These are phyloP conservation scores for Eurytoma californica DNA, from an alignment of 2,888 invertebrate species.

Conservation along the genomic window DNA sequence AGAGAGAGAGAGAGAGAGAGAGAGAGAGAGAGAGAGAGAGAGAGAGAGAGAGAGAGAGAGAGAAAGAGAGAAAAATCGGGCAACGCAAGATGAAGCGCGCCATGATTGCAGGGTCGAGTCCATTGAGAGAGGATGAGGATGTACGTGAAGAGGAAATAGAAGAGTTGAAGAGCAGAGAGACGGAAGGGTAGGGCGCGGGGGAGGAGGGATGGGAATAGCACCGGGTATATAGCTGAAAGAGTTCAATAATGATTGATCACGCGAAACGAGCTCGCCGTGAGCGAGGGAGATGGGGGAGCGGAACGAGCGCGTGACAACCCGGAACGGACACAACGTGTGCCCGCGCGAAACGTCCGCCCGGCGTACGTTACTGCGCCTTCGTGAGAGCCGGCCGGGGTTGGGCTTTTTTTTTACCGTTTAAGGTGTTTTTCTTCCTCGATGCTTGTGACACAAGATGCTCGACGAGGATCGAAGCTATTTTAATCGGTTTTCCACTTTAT, in stretches of 20 bases:
- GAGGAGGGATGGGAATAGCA: conserved; percentile 50
- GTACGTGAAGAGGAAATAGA: conserved; percentile 43
- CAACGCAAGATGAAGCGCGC: conserved; percentile 2
- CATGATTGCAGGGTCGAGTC: conserved; percentile 34
- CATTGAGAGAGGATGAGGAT: conserved; percentile 15
- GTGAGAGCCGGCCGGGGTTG: too few species aligned
- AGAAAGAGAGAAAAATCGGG: too few species aligned
- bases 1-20: background rate
- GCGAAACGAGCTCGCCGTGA: conserved; percentile 36
- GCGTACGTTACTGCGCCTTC: too few species aligned
- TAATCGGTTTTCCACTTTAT: too few species aligned
- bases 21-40: background rate
- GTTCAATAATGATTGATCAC: conserved; percentile 70
- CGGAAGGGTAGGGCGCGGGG: conserved; percentile 30
- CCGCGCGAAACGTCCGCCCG: conserved; percentile 5
- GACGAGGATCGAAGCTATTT: too few species aligned
- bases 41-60: background rate
- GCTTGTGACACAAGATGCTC: too few species aligned
- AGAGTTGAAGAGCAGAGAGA: conserved; percentile 61
- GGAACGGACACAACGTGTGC: conserved; percentile 50
- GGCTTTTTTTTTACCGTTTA: too few species aligned
- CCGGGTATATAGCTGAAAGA: conserved; percentile 47
- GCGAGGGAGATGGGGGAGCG: conserved; percentile 29
- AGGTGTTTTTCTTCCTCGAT: too few species aligned
- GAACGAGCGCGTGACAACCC: conserved; percentile 51